phyloP scores from a whole-genome alignment of 2,797 vertebrate species.

The Columba guinea region DNA sequence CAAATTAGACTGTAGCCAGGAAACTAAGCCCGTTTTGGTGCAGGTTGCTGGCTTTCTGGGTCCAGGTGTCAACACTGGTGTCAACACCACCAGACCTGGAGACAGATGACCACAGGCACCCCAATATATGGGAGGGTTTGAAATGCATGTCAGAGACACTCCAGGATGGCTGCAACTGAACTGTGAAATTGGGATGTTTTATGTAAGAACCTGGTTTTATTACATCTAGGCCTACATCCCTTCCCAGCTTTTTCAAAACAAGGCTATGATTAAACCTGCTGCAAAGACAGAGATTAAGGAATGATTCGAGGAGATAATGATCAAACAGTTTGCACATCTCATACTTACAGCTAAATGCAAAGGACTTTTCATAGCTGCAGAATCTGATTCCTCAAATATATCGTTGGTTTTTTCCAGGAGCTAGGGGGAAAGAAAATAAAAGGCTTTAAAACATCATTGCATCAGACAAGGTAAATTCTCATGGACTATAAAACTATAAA shows the following conservation, averaged over 20 bases:
- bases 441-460: neutral
- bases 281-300: conserved; percentile 2
- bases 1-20: neutral
- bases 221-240: neutral
- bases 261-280: neutral
- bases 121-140: neutral
- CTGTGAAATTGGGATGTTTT: neutral
- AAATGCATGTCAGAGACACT: neutral
- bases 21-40: neutral
- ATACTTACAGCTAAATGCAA: conserved; percentile 94
- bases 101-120: neutral
- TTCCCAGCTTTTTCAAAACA: neutral
- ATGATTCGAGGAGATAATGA: neutral
- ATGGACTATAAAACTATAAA: neutral
- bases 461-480: neutral
- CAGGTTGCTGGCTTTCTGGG: neutral
- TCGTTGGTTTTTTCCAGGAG: conserved; percentile 88
- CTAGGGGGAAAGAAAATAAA: conserved; percentile 69
- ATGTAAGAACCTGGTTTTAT: neutral
- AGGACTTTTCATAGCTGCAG: conserved; percentile 85
- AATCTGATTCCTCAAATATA: conserved; percentile 83
- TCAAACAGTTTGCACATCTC: neutral
- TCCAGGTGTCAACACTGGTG: neutral
- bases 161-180: neutral
- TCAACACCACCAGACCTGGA: neutral